phyloP scores from a whole-genome alignment of 2,797 vertebrate species.

The Otus scops region DNA sequence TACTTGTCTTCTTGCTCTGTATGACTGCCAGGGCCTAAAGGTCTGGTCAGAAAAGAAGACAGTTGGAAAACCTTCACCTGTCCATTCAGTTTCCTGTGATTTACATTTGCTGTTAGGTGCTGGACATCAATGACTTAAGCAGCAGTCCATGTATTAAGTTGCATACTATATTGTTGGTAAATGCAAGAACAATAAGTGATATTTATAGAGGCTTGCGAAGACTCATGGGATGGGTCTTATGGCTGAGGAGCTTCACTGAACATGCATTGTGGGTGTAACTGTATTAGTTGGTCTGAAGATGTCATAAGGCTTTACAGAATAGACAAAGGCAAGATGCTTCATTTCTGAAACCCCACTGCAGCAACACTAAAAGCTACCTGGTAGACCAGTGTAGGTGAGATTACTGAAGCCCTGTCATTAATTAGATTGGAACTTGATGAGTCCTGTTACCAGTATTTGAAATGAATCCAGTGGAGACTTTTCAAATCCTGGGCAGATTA shows the following conservation, averaged over 20 bases:
- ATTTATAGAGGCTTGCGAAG: neutral
- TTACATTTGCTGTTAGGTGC: neutral
- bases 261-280: neutral
- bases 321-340: neutral
- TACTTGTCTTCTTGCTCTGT: neutral
- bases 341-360: neutral
- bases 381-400: neutral
- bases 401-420: neutral
- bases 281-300: neutral
- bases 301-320: neutral
- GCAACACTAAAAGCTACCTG: neutral
- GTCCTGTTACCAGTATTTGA: neutral
- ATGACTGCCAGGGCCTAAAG: neutral
- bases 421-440: neutral
- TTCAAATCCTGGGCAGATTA: neutral
- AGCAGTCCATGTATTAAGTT: neutral
- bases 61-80: neutral
- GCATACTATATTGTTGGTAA: accelerated
- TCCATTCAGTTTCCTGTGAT: neutral
- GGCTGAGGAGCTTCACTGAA: neutral
- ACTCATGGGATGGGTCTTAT: neutral
- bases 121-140: neutral
- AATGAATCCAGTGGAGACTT: neutral
- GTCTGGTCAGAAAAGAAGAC: neutral
- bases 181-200: neutral